Conservation (phyloP, 2,113 vertebrate genomes). For the Propithecus coquereli region DNA sequence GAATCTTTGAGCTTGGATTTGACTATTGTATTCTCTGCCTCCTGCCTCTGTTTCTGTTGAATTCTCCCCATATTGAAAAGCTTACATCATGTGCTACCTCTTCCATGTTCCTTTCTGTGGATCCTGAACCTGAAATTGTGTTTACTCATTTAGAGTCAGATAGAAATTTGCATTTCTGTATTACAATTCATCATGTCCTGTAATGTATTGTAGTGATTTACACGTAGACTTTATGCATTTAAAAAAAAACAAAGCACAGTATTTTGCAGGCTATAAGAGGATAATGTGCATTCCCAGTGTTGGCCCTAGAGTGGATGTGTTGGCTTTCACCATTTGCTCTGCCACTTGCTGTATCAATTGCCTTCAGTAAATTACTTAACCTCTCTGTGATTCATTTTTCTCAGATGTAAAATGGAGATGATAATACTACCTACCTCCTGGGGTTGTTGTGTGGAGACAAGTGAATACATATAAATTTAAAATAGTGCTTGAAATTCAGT, state of each 20-base stretch:
- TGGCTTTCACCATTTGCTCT: neutral
- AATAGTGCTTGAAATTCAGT: neutral
- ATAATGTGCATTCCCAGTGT: fast-evolving
- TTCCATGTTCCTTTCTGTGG: neutral
- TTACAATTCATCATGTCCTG: neutral
- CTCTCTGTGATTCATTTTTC: neutral
- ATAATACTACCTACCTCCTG: neutral
- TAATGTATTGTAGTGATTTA: neutral
- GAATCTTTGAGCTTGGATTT: too few species aligned
- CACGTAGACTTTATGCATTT: neutral
- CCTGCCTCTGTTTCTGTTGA: neutral
- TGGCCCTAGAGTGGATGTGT: neutral
- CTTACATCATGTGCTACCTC: too few species aligned
- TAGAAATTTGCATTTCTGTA: neutral
- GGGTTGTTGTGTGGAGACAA: neutral
- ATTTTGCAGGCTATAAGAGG: neutral
- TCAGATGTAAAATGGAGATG: neutral
- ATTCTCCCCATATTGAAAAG: neutral
- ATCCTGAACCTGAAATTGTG: neutral
- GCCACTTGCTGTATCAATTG: neutral
- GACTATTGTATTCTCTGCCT: neutral
- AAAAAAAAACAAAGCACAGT: neutral
- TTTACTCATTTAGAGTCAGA: neutral
- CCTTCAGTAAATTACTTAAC: neutral
- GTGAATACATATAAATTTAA: neutral